Base-by-base conservation (phyloP, 2,113 vertebrate species). In the Tichodroma muraria region DNA sequence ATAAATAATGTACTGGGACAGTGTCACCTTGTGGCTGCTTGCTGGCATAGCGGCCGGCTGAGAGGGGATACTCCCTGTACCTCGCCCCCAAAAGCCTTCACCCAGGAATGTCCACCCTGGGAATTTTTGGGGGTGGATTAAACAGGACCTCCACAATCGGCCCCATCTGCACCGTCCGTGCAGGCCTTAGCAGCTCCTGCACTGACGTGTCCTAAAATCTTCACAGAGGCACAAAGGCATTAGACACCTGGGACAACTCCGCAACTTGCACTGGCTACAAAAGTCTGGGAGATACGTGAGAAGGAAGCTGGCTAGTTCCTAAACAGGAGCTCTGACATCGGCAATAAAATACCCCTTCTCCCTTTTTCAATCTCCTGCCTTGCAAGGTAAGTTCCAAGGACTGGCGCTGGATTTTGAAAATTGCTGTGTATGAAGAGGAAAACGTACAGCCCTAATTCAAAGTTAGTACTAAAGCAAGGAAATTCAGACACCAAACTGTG, bases 1-100 rank as follows among this genome's bases (percentile, higher is more conserved):
- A 77, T 93, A 96, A 90, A 69, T 79, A 96, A 96, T 95, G 40
- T 91, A 97, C 95, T 93, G 82, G 93, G 81, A 95, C 70, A 97
- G 93, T 77, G 91, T 84, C 92, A 93, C 77, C 82, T 96, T 93
- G 93, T 96, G 94, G 88, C 77, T 94, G 72, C 57, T 95, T 65
- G 56, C 61, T 76, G 80, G 75, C 91, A 95, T 94, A 94, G 95
- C 95, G 81, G n/a, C 53, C 47, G 71, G 22, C 47, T 11, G 33
- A 47, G 68, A 78, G 53, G 85, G 87, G 80, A 66, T 75, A 13
- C 38, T 78, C 52, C 68, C 44, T 8, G 33, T 7, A 17, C 59
- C 30, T 70, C 8, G 0, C 44, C 68, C 64, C 37, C 9, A 59
- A 35, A 83, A 93, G 35, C 71, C n/a, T 76, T n/a, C 64, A 11